Evolutionary conservation across 2,888 invertebrate genomes (phyloP), one percentile per base, ranked within the genome.

Genomic region (Drosophila formosana): DNA sequence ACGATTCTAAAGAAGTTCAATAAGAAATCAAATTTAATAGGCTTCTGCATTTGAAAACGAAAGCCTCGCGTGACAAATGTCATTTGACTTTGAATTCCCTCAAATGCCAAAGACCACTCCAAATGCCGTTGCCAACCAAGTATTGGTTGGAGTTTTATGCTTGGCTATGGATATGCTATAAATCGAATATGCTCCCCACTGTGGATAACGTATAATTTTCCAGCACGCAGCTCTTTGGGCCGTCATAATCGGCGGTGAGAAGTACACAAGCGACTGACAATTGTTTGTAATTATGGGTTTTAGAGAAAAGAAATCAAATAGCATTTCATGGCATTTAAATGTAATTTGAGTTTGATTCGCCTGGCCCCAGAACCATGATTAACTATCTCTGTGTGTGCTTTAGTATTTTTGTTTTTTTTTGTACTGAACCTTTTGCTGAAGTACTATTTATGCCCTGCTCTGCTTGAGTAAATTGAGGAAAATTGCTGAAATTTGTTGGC

Each of bases 251-350:
- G 75, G 57, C 65, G 69, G 67, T 77, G 68, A 75, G 68, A 73
- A 70, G 83, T 75, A 72, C 66, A 63, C 74, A 73, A 39, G 55
- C 70, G 72, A 82, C 80, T 77, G 80, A 57, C 83, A 82, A 86
- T 76, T 86, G 74, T 63, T 74, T 60, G 58, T 78, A 82, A 74
- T 78, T 79, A 78, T 66, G 71, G 74, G 66, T 43, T 74, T 78
- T 49, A 69, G 43, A 32, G 34, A 46, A 57, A 66, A 69, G 45
- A 69, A 86, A 78, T 80, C 84, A 89, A 86, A 86, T 72, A 74
- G 53, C 81, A 80, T 86, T 88, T 83, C 87, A 88, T 86, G 89
- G 84, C 78, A 83, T 84, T 84, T 87, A 87, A 83, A 78, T 75
- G 61, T 86, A 83, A 83, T 78, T 88, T 61, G 73, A 80, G 52